Percentiles rank a stretch among this genome's conserved stretches.
Evolutionary conservation across 2,113 vertebrate genomes (phyloP).

Genomic region (Meriones unguiculatus): DNA sequence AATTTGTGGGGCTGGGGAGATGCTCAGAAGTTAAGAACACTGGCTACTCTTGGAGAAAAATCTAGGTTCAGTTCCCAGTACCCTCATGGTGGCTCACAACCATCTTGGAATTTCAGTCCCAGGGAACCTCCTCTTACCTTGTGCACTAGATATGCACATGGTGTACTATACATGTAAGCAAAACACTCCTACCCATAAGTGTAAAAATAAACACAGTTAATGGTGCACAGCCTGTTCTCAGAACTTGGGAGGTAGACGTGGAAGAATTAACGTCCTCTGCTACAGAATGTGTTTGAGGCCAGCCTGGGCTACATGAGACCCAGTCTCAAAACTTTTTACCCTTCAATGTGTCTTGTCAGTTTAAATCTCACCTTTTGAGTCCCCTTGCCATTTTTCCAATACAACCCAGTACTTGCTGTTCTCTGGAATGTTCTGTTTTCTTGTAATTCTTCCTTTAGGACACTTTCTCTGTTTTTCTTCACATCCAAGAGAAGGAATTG

Average conservation of each 20-base stretch:
- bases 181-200: neutral
- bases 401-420: neutral
- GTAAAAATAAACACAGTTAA: neutral
- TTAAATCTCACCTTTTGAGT: neutral
- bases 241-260: neutral
- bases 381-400: neutral
- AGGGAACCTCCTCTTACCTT: neutral
- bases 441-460: neutral
- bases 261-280: neutral
- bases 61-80: neutral
- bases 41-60: neutral
- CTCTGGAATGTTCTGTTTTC: neutral
- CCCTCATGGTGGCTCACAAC: neutral
- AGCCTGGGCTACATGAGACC: neutral
- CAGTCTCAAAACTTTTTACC: neutral
- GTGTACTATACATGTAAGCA: neutral
- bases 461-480: slow-evolving; percentile 16
- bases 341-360: neutral
- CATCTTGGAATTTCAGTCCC: neutral
- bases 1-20: neutral
- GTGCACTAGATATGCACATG: neutral
- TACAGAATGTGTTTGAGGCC: neutral
- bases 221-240: neutral
- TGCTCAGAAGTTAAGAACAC: neutral
- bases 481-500: neutral